Conservation (phyloP, 2,888 invertebrate genomes). For the Apoda limacodes region DNA sequence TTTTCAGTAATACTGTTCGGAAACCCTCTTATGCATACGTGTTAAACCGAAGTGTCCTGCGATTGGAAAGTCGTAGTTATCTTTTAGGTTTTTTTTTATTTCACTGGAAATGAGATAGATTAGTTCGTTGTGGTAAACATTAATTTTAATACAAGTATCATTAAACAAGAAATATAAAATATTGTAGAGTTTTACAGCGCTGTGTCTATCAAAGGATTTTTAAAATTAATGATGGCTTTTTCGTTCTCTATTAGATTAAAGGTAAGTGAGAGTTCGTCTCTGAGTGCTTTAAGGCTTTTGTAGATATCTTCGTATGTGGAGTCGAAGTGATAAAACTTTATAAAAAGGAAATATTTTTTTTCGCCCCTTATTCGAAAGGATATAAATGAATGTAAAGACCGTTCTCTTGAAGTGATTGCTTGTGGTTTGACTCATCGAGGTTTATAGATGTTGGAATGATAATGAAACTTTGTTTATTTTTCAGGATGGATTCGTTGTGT, state of each 20-base stretch:
- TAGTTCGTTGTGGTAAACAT: slow-evolving; percentile 9
- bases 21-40: no score
- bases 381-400: slow-evolving; percentile 3
- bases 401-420: slow-evolving; percentile 8
- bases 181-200: slow-evolving; percentile 7
- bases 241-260: slow-evolving; percentile 9
- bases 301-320: slow-evolving; percentile 9
- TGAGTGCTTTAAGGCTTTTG: slow-evolving; percentile 4
- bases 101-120: slow-evolving; percentile 9
- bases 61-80: no score
- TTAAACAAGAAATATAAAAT: slow-evolving; percentile 8
- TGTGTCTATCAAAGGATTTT: slow-evolving; percentile 11
- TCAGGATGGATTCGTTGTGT: no score
- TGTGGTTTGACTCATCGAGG: no score
- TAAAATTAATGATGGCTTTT: slow-evolving; percentile 9
- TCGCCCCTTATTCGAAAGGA: slow-evolving; percentile 2
- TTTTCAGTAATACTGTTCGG: no score
- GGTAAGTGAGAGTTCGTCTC: no score
- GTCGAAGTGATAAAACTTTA: slow-evolving; percentile 13
- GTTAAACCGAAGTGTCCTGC: no score
- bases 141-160: slow-evolving; percentile 9
- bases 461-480: no score
- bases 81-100: no score
- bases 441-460: no score
- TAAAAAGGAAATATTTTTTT: slow-evolving; percentile 11